Conservation (phyloP, 2,113 vertebrate species). For the Synchiropus splendidus region DNA sequence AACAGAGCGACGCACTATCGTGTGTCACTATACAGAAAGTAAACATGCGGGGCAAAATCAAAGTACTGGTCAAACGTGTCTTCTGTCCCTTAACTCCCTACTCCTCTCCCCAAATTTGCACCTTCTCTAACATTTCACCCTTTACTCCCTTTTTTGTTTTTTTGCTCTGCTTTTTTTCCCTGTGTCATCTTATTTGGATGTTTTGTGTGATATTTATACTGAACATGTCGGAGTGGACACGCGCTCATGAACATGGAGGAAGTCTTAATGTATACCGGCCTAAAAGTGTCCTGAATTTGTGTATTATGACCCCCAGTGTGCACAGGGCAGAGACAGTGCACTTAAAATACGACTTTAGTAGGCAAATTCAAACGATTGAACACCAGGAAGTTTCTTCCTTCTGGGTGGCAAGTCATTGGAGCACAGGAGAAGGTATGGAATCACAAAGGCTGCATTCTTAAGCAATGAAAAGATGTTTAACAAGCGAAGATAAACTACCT, state of each 20-base stretch:
- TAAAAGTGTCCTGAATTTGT: constrained; percentile 25
- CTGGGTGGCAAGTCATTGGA: constrained; percentile 5
- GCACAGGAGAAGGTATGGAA: constrained; percentile 27
- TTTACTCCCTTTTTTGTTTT: background rate
- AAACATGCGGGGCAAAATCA: no score
- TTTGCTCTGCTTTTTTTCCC: no score
- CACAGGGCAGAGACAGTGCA: constrained; percentile 43
- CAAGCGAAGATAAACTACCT: constrained; percentile 63
- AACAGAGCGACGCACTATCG: no score
- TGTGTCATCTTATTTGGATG: constrained; percentile 26
- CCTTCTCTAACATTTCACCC: constrained; percentile 1
- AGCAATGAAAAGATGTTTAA: constrained; percentile 31
- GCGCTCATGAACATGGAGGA: background rate
- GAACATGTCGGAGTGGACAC: constrained; percentile 45
- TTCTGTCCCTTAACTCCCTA: background rate
- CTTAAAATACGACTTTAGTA: constrained; percentile 26
- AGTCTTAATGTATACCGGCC: constrained; percentile 16
- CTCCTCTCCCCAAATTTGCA: constrained; percentile 3
- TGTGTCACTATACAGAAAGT: no score
- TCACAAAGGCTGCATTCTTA: constrained; percentile 30
- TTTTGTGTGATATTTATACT: constrained; percentile 61
- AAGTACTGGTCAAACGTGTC: constrained; percentile 28
- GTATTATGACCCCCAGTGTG: constrained; percentile 28
- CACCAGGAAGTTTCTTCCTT: no score
- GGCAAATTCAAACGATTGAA: no score